phyloP scores from a whole-genome alignment of 2,797 vertebrate species.

The Salmo trutta region DNA sequence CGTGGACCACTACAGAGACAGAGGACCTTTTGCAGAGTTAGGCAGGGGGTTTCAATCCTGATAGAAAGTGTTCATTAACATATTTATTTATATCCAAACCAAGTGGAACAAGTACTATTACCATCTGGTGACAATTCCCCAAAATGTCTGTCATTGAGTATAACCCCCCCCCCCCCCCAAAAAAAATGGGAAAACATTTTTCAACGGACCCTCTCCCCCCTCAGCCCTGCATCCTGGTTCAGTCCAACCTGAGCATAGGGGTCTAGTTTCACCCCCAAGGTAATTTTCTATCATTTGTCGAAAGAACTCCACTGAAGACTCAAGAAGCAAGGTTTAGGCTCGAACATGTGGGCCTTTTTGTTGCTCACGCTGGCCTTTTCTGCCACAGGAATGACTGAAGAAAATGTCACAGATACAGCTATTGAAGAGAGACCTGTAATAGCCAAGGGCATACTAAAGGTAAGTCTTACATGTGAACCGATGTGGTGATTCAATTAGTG shows the following conservation, averaged over 20 bases:
- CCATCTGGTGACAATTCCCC: neutral
- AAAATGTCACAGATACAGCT: conserved; percentile 33
- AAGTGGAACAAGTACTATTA: neutral
- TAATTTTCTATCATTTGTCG: neutral
- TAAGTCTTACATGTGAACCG: conserved; percentile 54
- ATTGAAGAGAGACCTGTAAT: conserved; percentile 54
- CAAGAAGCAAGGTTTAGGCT: neutral
- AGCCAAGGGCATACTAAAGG: conserved; percentile 72
- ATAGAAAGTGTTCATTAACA: neutral
- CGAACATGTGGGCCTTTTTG: conserved; percentile 55
- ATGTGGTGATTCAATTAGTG: neutral
- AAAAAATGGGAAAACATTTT: neutral
- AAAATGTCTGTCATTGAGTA: neutral
- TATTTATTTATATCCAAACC: neutral
- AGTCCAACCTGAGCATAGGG: conserved; percentile 16
- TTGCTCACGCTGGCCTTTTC: conserved; percentile 43
- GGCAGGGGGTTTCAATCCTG: conserved; percentile 7
- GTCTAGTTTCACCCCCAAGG: neutral
- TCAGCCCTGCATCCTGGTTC: neutral
- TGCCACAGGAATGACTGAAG: conserved; percentile 23
- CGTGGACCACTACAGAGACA: conserved; percentile 20
- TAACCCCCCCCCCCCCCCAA: neutral
- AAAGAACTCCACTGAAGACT: neutral
- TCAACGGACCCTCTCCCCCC: neutral
- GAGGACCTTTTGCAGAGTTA: conserved; percentile 30